Evolutionary conservation across 2,113 vertebrate species (phyloP).

Genomic region (Odocoileus virginianus): DNA sequence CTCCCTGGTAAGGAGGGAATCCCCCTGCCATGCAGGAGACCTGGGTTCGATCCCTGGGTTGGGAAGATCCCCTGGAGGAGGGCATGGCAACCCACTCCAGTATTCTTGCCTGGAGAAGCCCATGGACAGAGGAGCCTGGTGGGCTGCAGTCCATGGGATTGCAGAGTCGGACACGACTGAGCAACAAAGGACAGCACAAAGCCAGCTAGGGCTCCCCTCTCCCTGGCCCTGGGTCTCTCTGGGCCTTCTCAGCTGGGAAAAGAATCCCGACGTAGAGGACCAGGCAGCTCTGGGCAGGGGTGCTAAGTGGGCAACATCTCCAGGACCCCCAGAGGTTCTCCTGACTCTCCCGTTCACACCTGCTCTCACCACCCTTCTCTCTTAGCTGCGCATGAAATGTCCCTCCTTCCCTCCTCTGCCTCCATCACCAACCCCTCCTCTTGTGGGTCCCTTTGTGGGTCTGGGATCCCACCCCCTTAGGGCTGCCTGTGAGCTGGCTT

Average conservation of each 20-base stretch:
- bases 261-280: not conserved
- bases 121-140: not conserved
- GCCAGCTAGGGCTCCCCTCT: not conserved
- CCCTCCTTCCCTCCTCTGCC: not conserved
- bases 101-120: not conserved
- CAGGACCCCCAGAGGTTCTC: not conserved
- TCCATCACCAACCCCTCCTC: not conserved
- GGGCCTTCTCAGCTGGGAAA: not conserved
- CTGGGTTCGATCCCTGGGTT: not conserved
- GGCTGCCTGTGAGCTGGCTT: not conserved
- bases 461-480: not conserved
- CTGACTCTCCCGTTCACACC: not conserved
- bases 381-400: not conserved
- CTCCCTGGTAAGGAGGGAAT: not conserved
- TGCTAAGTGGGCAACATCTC: not conserved
- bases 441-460: not conserved
- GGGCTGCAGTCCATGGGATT: not conserved
- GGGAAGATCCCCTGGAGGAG: not conserved
- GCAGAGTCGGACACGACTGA: rapidly evolving
- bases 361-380: not conserved
- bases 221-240: not conserved
- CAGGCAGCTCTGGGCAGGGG: not conserved
- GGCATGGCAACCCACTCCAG: not conserved
- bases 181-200: not conserved
- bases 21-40: not conserved